phyloP scores from a whole-genome alignment of 2,113 vertebrate genomes.

The Silurus glanis region DNA sequence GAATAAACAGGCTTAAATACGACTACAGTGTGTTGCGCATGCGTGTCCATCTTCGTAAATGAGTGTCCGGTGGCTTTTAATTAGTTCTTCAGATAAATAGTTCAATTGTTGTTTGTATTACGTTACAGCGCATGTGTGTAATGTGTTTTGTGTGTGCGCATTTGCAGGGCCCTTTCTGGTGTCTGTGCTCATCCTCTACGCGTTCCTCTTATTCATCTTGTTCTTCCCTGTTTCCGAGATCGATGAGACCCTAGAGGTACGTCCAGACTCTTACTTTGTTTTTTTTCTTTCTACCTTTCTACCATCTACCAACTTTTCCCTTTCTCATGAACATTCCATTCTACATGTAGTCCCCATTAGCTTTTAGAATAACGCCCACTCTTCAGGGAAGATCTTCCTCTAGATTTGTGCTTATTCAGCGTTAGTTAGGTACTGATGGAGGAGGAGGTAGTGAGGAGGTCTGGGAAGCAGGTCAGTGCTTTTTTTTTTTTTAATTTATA shows the following conservation, averaged over 20 bases:
- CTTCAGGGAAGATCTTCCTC: too few relatives aligned
- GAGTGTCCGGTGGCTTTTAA: not conserved
- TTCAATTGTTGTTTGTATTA: not conserved
- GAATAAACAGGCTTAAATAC: too few relatives aligned
- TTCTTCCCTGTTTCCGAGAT: slow-evolving; percentile 79
- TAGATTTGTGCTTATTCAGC: too few relatives aligned
- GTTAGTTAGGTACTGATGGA: too few relatives aligned
- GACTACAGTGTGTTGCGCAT: too few relatives aligned
- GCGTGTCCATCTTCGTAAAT: not conserved
- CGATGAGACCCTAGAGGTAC: slow-evolving; percentile 83
- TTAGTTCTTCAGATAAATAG: not conserved
- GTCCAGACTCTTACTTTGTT: slow-evolving; percentile 13
- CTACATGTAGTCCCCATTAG: too few relatives aligned
- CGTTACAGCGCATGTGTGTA: not conserved
- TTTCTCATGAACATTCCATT: too few relatives aligned
- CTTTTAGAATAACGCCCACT: too few relatives aligned
- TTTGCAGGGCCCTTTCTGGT: slow-evolving; percentile 73
- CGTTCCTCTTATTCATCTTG: slow-evolving; percentile 84
- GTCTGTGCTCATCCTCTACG: slow-evolving; percentile 63
- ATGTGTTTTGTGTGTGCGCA: slow-evolving; percentile 1
- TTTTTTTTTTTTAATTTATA: too few relatives aligned
- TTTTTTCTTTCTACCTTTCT: not conserved
- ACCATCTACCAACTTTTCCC: too few relatives aligned
- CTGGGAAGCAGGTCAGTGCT: too few relatives aligned
- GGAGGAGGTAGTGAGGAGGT: too few relatives aligned